phyloP scores from a whole-genome alignment of 2,888 invertebrate species.

The Pyrrhia umbra region DNA sequence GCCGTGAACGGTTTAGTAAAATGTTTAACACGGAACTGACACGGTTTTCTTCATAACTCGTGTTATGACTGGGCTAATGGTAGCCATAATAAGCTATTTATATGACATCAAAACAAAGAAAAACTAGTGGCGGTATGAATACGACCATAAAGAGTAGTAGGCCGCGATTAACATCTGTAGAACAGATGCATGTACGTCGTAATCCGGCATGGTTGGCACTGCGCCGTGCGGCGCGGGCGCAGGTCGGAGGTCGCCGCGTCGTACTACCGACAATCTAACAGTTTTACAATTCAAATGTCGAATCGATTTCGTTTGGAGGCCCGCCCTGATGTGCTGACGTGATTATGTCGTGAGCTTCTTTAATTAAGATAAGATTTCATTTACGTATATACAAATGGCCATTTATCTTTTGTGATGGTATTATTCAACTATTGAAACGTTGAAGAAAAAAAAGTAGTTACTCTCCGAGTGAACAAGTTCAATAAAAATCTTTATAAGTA shows the following conservation, averaged over 20 bases:
- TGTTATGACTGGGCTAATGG: conserved; percentile 69
- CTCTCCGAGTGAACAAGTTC: conserved; percentile 3
- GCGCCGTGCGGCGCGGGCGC: conserved; percentile 48
- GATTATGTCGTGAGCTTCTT: conserved; percentile 59
- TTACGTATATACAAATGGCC: conserved; percentile 26
- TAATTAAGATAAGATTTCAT: conserved; percentile 46
- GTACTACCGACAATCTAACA: conserved; percentile 63
- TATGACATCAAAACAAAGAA: conserved; percentile 80
- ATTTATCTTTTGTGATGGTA: conserved; percentile 34
- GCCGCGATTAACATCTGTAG: conserved; percentile 82
- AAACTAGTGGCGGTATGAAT: conserved; percentile 71
- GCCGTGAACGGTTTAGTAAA: conserved; percentile 49
- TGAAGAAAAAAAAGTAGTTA: conserved; percentile 1
- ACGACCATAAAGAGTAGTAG: conserved; percentile 74
- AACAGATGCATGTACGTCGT: conserved; percentile 76
- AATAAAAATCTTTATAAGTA: conserved; percentile 13
- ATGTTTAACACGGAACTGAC: conserved; percentile 81
- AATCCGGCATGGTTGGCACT: conserved; percentile 67
- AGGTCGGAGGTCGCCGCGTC: conserved; percentile 70
- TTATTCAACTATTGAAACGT: conserved; percentile 7
- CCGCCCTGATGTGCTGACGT: conserved; percentile 59
- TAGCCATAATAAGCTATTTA: conserved; percentile 81
- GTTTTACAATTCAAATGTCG: conserved; percentile 74
- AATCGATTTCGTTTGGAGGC: conserved; percentile 57
- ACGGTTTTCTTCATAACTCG: conserved; percentile 72